Conservation (phyloP, 2,113 vertebrate species). For the Pampusana beccarii region DNA sequence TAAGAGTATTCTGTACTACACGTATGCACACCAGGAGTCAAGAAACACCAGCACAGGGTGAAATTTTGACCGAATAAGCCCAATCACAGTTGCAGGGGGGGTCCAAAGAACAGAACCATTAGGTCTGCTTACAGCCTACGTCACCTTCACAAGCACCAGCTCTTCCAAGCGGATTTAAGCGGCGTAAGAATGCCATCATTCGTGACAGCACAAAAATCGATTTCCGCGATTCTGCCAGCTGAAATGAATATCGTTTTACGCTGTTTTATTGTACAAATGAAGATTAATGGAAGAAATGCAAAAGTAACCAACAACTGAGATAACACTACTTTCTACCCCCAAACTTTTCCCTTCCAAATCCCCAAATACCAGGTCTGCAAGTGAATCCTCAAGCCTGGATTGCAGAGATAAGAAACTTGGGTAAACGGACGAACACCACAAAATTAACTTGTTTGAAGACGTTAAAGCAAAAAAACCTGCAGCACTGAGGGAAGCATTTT, state of each 20-base stretch:
- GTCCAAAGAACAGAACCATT: neutral
- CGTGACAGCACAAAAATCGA: neutral
- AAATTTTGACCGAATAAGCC: neutral
- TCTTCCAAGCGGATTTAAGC: neutral
- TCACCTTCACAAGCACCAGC: neutral
- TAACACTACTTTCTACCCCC: neutral
- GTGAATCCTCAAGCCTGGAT: constrained; percentile 43
- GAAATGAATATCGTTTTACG: neutral
- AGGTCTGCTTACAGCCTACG: accelerated
- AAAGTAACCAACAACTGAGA: neutral
- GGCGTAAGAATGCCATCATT: neutral
- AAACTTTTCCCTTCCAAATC: neutral
- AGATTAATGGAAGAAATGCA: neutral
- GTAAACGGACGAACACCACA: neutral
- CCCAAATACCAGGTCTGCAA: neutral
- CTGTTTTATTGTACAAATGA: neutral
- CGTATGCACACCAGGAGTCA: too few species aligned
- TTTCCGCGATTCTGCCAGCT: neutral
- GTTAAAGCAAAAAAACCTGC: neutral
- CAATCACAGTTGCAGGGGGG: neutral
- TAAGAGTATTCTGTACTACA: neutral
- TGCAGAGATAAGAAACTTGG: constrained; percentile 58
- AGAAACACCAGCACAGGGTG: neutral
- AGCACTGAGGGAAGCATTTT: constrained; percentile 2
- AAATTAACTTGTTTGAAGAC: constrained; percentile 60